These are phyloP conservation scores for Delichon dasypus DNA, from an alignment of 2,797 vertebrate species.

Conservation along the genomic window DNA sequence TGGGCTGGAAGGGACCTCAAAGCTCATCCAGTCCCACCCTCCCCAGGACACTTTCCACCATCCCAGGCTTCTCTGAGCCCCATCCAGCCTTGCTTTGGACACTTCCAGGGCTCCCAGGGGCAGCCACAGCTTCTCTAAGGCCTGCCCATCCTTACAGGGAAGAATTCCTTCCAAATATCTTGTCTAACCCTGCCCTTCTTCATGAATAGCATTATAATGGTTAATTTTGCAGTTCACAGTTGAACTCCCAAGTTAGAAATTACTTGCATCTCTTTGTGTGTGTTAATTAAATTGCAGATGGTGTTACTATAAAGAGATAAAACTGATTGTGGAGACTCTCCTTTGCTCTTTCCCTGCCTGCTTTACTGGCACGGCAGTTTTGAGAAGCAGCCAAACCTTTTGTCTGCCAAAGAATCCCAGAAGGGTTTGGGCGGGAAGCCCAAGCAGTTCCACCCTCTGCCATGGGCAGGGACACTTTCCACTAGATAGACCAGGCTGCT, in stretches of 20 bases:
- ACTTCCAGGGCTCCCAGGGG: background rate
- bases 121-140: background rate
- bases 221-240: background rate
- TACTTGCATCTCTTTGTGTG: rapidly evolving
- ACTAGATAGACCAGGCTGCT: background rate
- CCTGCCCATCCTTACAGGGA: rapidly evolving
- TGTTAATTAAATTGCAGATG: background rate
- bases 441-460: background rate
- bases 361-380: background rate
- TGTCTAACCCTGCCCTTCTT: rapidly evolving
- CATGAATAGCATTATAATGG: rapidly evolving
- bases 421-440: background rate
- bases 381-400: background rate
- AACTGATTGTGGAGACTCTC: rapidly evolving
- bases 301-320: background rate
- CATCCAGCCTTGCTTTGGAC: rapidly evolving
- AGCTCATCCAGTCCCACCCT: too few species aligned
- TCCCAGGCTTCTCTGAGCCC: background rate
- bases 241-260: background rate
- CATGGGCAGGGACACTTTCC: background rate
- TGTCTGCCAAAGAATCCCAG: background rate
- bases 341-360: background rate
- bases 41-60: rapidly evolving
- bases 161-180: rapidly evolving
- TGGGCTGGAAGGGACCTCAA: background rate